A percentile compares a stretch with the other conserved stretches of the same genome.
These are phyloP conservation scores for Neelides folsomi DNA, from an alignment of 2,888 invertebrate genomes.

Conservation along the genomic window DNA sequence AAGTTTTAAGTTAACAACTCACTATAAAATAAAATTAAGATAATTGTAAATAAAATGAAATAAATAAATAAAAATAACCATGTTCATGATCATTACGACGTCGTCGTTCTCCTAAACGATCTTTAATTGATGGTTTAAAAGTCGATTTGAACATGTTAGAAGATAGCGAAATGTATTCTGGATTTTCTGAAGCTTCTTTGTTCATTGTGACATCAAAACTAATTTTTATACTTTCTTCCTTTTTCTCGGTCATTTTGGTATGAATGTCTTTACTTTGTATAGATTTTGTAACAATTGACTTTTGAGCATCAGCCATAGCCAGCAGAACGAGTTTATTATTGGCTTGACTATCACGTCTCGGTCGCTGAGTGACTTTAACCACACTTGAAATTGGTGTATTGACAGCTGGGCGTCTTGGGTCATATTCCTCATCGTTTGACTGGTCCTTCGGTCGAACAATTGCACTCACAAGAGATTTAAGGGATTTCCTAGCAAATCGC, in stretches of 20 bases:
- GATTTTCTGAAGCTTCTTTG: background rate
- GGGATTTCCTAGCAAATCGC: constrained; percentile 7
- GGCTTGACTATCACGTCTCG: background rate
- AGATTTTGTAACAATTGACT: constrained; percentile 43
- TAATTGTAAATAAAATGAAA: no score
- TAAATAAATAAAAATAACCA: no score
- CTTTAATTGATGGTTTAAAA: constrained; percentile 6
- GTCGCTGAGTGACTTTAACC: background rate
- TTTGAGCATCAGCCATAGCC: constrained; percentile 59
- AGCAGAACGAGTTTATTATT: background rate
- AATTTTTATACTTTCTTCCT: background rate
- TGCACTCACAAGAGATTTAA: constrained; percentile 8
- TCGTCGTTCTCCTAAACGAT: constrained; percentile 9
- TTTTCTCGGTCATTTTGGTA: constrained; percentile 5
- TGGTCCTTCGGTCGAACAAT: constrained; percentile 8
- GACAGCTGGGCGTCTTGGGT: background rate
- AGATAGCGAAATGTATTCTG: background rate
- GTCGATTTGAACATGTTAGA: background rate
- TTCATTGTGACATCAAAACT: background rate
- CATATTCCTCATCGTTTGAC: constrained; percentile 1
- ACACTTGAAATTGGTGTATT: background rate
- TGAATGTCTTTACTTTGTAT: constrained; percentile 6
- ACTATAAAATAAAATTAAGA: constrained; percentile 1
- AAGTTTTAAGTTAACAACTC: constrained; percentile 1
- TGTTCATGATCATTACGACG: background rate